phyloP scores from a whole-genome alignment of 2,888 invertebrate genomes.

The Sarcophaga rosellei region DNA sequence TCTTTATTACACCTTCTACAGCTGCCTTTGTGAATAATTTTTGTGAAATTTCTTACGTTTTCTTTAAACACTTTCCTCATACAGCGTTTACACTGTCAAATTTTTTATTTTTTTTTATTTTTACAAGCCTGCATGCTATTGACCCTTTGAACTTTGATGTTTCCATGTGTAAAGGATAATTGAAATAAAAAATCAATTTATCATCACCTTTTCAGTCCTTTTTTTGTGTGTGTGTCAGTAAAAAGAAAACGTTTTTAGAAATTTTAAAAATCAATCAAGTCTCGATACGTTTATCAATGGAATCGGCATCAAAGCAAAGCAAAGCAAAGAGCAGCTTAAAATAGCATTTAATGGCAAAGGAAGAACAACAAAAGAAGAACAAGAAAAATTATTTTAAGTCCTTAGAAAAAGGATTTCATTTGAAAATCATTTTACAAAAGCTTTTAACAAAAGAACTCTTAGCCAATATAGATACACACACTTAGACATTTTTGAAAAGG shows the following conservation, averaged over 20 bases:
- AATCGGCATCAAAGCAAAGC: neutral
- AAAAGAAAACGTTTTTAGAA: too few species aligned
- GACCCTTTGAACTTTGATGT: neutral
- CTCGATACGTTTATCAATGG: too few species aligned
- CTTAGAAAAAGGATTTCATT: neutral
- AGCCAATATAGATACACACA: neutral
- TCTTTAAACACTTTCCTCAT: too few species aligned
- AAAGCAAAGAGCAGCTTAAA: neutral
- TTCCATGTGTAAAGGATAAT: neutral
- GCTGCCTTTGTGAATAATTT: too few species aligned
- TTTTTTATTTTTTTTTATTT: neutral
- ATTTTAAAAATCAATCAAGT: too few species aligned
- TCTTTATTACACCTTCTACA: too few species aligned
- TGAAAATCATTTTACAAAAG: slow-evolving; percentile 1
- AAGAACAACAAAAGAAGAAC: neutral
- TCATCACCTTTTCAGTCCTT: neutral
- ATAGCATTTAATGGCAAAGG: neutral
- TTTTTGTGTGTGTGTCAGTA: neutral
- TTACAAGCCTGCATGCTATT: neutral
- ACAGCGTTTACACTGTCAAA: too few species aligned
- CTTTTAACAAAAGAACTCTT: slow-evolving; percentile 7
- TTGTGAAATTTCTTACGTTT: too few species aligned
- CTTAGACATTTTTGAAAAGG: too few species aligned
- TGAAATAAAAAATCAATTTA: neutral
- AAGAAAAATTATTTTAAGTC: neutral